Conservation (phyloP, 92 coral and sea anemone genomes). For the Siderastrea siderea region DNA sequence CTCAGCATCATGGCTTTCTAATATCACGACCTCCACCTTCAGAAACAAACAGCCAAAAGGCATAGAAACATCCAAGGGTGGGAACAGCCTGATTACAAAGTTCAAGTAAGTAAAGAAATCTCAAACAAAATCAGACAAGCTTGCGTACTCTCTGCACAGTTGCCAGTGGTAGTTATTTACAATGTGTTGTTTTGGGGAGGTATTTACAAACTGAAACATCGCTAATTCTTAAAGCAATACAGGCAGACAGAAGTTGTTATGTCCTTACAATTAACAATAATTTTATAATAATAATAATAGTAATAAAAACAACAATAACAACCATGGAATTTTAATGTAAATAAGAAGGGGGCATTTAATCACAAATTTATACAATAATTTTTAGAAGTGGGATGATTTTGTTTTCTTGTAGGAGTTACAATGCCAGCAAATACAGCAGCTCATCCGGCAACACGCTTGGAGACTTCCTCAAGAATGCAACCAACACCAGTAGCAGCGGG, state of each 20-base stretch:
- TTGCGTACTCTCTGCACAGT: background rate
- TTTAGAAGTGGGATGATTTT: background rate
- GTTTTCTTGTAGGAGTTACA: conserved; percentile 69
- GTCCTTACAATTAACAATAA: too few relatives aligned
- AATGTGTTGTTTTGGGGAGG: too few relatives aligned
- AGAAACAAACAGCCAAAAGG: conserved; percentile 62
- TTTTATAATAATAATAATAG: too few relatives aligned
- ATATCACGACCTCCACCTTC: conserved; percentile 80
- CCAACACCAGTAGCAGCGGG: conserved; percentile 81
- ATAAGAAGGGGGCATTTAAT: too few relatives aligned
- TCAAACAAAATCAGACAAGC: background rate
- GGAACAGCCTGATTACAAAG: conserved; percentile 46
- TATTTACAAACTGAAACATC: too few relatives aligned
- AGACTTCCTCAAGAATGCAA: conserved; percentile 62
- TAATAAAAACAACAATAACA: too few relatives aligned
- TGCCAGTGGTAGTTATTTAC: too few relatives aligned
- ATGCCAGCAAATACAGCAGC: conserved; percentile 91
- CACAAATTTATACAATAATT: too few relatives aligned
- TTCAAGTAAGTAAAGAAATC: conserved; percentile 63
- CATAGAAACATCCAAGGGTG: conserved; percentile 24
- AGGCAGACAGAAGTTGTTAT: too few relatives aligned
- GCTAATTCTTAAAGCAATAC: too few relatives aligned
- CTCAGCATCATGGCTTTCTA: conserved; percentile 87
- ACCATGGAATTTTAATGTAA: too few relatives aligned
- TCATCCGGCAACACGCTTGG: conserved; percentile 65